Base-by-base conservation (phyloP, 1,140 invertebrate species). In the Melitaea cinxia region DNA sequence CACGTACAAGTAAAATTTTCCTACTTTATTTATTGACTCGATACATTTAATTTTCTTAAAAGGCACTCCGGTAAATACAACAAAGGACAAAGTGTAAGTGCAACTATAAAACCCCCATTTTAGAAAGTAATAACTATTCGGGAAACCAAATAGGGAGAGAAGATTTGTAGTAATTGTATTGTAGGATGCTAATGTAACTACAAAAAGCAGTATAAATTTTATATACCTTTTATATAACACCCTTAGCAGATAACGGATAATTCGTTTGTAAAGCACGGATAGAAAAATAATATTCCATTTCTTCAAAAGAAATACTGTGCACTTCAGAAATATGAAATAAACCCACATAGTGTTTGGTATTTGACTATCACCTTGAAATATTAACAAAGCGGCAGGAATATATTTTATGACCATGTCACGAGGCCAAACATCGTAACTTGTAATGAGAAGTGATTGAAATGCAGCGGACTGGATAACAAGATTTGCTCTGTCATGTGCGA, bases 321-420 rank as follows among this genome's bases (percentile, higher is more conserved):
- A 23, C 6, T 15, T 17, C 15, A 9, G 0, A 53, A 54, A 35
- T 23, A 54, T 17, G 19, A 2, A 54, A 21, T 33, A 7, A 37
- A 54, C 14, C 65, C 26, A 54, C 17, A 26, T 30, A 24, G 17
- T n/a, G n/a, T n/a, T n/a, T n/a, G n/a, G n/a, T n/a, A 57, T 35
- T 55, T 62, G 45, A 53, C 52, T 47, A 63, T 45, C 50, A 49
- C 54, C 62, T 66, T 67, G 65, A 67, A 67, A 33, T 23, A 59
- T 57, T 19, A 60, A 61, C 65, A 56, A 57, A 39, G 45, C 33
- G 45, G 39, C 65, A 21, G 55, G 62, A 78, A 75, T 77, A 75
- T 65, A 70, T 80, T 80, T 78, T 73, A 80, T 72, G 76, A 68
- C 66, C 58, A 74, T 76, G 72, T 75, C 67, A 59, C 68, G 53